Percentiles rank a stretch among this genome's conserved stretches.
Conservation (phyloP, 2,888 invertebrate genomes). For the Scrobipalpa atriplicella region DNA sequence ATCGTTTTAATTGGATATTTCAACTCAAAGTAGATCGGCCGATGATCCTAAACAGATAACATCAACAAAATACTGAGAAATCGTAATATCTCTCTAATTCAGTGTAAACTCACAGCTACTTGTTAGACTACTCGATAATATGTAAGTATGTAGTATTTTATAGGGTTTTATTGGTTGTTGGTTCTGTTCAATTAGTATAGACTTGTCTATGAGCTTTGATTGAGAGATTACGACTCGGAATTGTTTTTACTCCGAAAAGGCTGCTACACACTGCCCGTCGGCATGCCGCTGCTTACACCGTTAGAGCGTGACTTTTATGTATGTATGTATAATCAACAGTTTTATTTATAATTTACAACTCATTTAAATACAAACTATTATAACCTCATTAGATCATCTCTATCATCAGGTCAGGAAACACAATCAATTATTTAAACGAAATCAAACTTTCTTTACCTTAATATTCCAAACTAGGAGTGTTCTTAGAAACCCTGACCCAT, state of each 20-base stretch:
- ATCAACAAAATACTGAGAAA: neutral
- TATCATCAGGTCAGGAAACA: conserved; percentile 38
- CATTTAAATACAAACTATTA: too few relatives aligned
- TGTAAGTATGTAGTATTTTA: neutral
- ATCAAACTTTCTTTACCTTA: conserved; percentile 50
- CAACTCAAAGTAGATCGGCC: conserved; percentile 7
- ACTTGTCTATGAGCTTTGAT: neutral
- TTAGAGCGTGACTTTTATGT: too few relatives aligned
- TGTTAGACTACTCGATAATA: conserved; percentile 1
- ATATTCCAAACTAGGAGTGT: conserved; percentile 45
- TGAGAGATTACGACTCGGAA: neutral
- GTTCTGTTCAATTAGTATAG: neutral
- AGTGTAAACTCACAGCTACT: neutral
- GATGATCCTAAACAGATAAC: neutral
- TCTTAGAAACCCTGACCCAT: conserved; percentile 45
- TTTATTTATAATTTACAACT: too few relatives aligned
- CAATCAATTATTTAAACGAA: conserved; percentile 50
- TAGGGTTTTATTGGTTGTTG: neutral
- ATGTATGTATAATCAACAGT: too few relatives aligned
- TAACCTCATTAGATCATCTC: too few relatives aligned
- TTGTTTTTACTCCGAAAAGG: too few relatives aligned
- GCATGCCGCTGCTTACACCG: too few relatives aligned
- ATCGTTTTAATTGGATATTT: neutral
- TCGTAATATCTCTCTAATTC: neutral
- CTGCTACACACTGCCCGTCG: too few relatives aligned